phyloP scores from a whole-genome alignment of 2,888 invertebrate genomes.

The Eristalis tenax region DNA sequence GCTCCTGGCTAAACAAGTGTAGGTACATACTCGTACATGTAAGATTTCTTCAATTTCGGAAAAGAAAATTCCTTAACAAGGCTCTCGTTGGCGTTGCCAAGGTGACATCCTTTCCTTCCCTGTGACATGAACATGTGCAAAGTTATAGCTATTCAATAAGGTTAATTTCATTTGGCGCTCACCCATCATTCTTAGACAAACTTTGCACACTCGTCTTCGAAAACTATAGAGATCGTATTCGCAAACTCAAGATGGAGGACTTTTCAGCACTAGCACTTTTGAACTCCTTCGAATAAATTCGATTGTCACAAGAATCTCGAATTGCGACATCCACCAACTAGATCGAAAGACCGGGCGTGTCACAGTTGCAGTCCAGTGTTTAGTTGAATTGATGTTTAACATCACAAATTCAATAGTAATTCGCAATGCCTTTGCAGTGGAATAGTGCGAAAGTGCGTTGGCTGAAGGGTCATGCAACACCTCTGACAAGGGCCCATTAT shows the following conservation, averaged over 20 bases:
- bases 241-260: neutral
- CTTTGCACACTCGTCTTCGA: neutral
- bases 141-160: neutral
- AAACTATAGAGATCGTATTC: neutral
- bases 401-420: no score
- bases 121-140: neutral
- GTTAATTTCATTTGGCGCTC: neutral
- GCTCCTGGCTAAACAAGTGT: neutral
- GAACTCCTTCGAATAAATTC: no score
- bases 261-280: no score
- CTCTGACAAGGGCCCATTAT: no score
- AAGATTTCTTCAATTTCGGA: neutral
- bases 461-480: no score
- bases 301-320: no score
- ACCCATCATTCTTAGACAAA: neutral
- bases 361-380: no score
- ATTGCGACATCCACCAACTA: no score
- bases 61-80: neutral
- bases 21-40: neutral
- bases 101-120: neutral
- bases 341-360: no score
- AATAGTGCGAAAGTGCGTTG: no score
- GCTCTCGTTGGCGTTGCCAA: neutral
- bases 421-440: no score
- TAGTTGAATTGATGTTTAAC: no score